Conservation (phyloP, 2,113 vertebrate species). For the Thunnus thynnus region DNA sequence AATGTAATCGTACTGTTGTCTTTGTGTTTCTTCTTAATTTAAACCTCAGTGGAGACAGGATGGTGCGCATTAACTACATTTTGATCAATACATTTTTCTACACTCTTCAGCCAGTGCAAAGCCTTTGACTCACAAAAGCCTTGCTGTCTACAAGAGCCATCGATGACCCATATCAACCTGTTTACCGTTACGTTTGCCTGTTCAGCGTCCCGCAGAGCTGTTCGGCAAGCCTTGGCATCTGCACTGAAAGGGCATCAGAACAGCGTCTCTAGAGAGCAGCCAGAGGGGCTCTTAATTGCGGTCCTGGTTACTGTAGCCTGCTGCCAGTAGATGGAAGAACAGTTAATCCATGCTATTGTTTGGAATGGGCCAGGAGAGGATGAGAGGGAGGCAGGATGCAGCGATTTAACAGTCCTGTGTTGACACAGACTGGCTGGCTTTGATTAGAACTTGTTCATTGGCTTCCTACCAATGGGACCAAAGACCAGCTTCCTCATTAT, state of each 20-base stretch:
- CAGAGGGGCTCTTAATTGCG: constrained; percentile 63
- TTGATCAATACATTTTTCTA: too few species aligned
- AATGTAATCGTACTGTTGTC: too few species aligned
- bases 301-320: constrained; percentile 62
- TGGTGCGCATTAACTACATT: too few species aligned
- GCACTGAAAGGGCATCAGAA: constrained; percentile 3
- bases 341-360: constrained; percentile 76
- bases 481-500: constrained; percentile 25
- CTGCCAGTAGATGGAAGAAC: constrained; percentile 56
- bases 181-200: background rate
- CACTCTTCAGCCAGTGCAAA: constrained; percentile 4
- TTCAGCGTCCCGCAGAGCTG: background rate
- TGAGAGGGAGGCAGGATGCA: constrained; percentile 48
- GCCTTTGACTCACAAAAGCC: background rate
- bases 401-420: constrained; percentile 42
- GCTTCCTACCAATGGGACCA: constrained; percentile 13
- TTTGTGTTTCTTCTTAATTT: background rate
- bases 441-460: constrained; percentile 38
- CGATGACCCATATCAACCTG: background rate
- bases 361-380: constrained; percentile 56
- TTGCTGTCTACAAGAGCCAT: background rate
- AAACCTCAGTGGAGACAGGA: background rate
- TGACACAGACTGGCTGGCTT: constrained; percentile 45
- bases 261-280: constrained; percentile 32
- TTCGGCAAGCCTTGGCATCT: background rate